Evolutionary conservation across 2,888 invertebrate genomes (phyloP), one percentile per base, ranked within the genome.

Genomic region (Graphium colonna): DNA sequence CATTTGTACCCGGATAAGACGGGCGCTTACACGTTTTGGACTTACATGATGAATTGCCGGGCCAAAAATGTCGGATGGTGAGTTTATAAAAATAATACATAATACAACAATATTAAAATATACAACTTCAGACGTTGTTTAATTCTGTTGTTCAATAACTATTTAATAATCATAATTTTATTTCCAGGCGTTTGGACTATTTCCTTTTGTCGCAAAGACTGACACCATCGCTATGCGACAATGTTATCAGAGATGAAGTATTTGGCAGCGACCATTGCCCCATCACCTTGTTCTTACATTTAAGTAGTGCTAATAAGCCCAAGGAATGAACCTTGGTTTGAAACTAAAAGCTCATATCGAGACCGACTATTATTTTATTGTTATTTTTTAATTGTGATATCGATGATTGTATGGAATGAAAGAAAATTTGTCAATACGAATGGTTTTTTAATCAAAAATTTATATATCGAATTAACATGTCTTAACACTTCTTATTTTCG

Each of bases 191-290:
- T 68, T 86, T 99, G 73, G 99, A 99, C 84, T 99, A 99, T 81
- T 98, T 97, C 77, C 91, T 99, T 48, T 86, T 97, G 7, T 98
- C 98, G 0, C 91, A 97, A 68, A 91, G 95, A 50, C 90, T 98
- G 17, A 75, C 93, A 62, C 88, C 94, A 1, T 92, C 94, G 31
- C 80, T 99, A 38, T 96, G 97, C 72, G 98, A 98, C 79, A 95
- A 92, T 72, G 90, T 94, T 16, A 97, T 98, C 62, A 92, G 97
- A 44, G 92, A 91, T 51, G 87, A 94, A 60, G 95, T 98, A 3
- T 93, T 92, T 73, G 99, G 99, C 36, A 98, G 98, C 74, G 99
- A 99, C 80, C 99, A 99, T 82, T 99, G 98, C 75, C 99, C 99
- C 0, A 92, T 98, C 62, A 92, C 95, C 36, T 87, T 97, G 42